These are phyloP conservation scores for Carettochelys insculpta DNA, from an alignment of 2,113 vertebrate genomes.

Conservation along the genomic window DNA sequence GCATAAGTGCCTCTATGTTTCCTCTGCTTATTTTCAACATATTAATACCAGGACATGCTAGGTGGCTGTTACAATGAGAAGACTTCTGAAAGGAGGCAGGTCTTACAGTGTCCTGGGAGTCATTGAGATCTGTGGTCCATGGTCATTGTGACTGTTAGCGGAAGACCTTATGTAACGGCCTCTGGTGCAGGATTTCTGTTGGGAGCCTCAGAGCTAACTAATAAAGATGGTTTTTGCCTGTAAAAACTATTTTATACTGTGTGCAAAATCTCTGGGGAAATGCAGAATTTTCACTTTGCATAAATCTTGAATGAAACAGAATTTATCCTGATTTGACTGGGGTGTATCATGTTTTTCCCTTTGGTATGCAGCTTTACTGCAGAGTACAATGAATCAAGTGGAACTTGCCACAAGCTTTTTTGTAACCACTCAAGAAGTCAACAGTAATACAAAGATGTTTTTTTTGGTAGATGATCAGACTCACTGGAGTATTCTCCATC, in stretches of 20 bases:
- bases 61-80: accelerated
- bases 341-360: conserved; percentile 2
- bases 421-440: neutral
- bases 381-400: conserved; percentile 14
- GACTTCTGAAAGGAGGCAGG: neutral
- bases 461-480: conserved; percentile 10
- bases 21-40: neutral
- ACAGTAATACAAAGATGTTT: conserved; percentile 4
- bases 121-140: neutral
- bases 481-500: neutral
- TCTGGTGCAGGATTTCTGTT: neutral
- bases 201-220: neutral
- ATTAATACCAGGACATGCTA: accelerated
- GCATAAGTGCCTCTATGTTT: neutral
- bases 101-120: neutral
- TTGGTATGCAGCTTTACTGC: neutral
- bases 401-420: neutral
- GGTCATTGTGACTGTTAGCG: neutral
- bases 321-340: conserved; percentile 8
- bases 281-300: neutral
- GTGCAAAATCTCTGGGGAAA: neutral
- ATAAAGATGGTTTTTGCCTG: neutral
- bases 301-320: neutral
- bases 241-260: neutral
- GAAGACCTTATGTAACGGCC: neutral